Evolutionary conservation across 2,797 vertebrate species (phyloP), one percentile per base, ranked within the genome.

Genomic region (Paguma larvata): DNA sequence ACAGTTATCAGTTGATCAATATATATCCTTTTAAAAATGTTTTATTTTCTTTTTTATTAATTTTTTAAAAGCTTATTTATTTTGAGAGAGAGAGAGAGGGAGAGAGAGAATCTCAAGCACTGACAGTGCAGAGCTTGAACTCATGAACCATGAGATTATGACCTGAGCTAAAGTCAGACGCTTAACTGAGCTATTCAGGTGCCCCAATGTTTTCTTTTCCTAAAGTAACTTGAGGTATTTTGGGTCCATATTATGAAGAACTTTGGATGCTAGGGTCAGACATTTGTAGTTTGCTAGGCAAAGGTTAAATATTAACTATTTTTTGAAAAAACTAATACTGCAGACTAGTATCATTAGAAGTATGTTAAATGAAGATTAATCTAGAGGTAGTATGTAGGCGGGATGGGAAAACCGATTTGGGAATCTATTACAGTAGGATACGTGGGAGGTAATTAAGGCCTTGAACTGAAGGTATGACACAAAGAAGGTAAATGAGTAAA

Each of bases 361-460:
- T 87, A 25, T 70, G 59, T 63, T 92, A 89, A 83, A 14, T 88
- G 70, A 96, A 93, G 46, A n/a, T 62, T 96, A 86, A 94, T 48
- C 73, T 75, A 41, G n/a, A 72, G 85, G 32, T 78, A 62, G 9
- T 79, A 16, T 72, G 30, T 34, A 86, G 56, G 65, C 85, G 23
- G 95, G 46, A 46, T 27, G 14, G 18, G 90, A 82, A 89, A 83
- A 86, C 10, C 86, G 73, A 82, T 44, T 91, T 80, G 73, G 48
- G 27, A 72, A 96, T n/a, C 34, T 87, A 27, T 77, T 77, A 94
- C 7, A 53, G 41, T 94, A 67, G 87, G 70, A 88, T 85, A 56
- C 18, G 13, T 3, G 4, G 27, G 67, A 87, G 41, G 34, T 90
- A 41, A 65, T 83, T 93, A 90, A 85, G 65, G 65, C 48, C 79